phyloP scores from a whole-genome alignment of 2,888 invertebrate genomes.

The Lypha dubia region DNA sequence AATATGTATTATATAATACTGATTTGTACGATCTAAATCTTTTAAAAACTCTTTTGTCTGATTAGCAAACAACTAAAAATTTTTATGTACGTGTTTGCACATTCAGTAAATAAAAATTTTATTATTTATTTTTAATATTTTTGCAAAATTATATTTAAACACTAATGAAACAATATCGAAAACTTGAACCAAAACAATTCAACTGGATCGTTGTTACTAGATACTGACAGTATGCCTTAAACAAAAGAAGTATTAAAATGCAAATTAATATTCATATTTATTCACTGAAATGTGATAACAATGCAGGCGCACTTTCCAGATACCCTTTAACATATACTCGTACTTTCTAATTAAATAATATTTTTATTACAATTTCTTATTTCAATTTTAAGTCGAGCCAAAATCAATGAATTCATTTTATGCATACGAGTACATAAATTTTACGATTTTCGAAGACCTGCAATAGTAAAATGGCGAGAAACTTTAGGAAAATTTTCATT shows the following conservation, averaged over 20 bases:
- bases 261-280: not conserved
- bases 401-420: constrained; percentile 20
- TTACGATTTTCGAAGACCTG: not conserved
- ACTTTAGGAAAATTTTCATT: constrained; percentile 6
- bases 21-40: constrained; percentile 1
- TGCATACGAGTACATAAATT: constrained; percentile 2
- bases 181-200: constrained; percentile 17
- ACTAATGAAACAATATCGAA: constrained; percentile 10
- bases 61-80: constrained; percentile 7
- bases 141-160: constrained; percentile 10
- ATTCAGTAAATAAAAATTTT: constrained; percentile 26
- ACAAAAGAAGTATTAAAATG: constrained; percentile 1
- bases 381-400: too few species aligned
- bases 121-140: constrained; percentile 15
- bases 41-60: constrained; percentile 16
- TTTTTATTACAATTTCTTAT: not conserved
- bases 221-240: too few species aligned
- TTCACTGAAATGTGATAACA: not conserved
- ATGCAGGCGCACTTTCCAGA: constrained; percentile 1
- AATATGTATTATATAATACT: too few species aligned
- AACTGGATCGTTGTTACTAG: not conserved
- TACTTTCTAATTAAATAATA: constrained; percentile 3
- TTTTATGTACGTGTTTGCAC: not conserved
- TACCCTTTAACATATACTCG: not conserved
- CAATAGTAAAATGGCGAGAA: constrained; percentile 5